These are phyloP conservation scores for Poecilia picta DNA, from an alignment of 2,797 vertebrate species.

Conservation along the genomic window DNA sequence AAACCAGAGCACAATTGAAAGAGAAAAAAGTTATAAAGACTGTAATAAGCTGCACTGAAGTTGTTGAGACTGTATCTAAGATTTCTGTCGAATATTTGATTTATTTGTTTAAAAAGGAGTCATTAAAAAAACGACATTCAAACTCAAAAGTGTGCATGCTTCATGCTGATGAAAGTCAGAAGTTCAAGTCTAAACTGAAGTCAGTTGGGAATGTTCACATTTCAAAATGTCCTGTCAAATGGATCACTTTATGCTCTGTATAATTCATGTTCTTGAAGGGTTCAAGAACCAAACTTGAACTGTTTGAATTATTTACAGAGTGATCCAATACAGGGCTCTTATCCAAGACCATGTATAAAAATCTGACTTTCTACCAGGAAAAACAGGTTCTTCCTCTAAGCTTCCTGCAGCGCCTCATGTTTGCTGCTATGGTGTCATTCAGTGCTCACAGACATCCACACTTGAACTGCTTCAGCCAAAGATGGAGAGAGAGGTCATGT, in stretches of 20 bases:
- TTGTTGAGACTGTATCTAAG: not conserved
- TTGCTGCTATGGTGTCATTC: slow-evolving; percentile 16
- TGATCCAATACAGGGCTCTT: slow-evolving; percentile 6
- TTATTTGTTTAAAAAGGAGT: not conserved
- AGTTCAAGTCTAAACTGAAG: not conserved
- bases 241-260: not conserved
- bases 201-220: not conserved
- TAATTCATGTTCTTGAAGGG: not conserved
- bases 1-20: not conserved
- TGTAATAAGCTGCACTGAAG: not conserved
- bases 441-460: slow-evolving; percentile 1
- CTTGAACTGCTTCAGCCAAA: not conserved
- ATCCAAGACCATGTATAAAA: slow-evolving; percentile 7
- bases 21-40: not conserved
- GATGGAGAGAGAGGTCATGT: not conserved
- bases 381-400: slow-evolving; percentile 14
- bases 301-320: slow-evolving; percentile 40
- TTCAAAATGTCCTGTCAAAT: slow-evolving; percentile 9
- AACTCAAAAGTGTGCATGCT: not conserved
- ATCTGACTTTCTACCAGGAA: slow-evolving; percentile 13
- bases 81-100: not conserved
- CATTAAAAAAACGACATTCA: not conserved
- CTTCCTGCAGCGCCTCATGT: slow-evolving; percentile 22
- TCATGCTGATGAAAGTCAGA: not conserved
- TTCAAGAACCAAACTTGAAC: slow-evolving; percentile 40